Conservation (phyloP, 2,113 vertebrate species). For the Eurypyga helias region DNA sequence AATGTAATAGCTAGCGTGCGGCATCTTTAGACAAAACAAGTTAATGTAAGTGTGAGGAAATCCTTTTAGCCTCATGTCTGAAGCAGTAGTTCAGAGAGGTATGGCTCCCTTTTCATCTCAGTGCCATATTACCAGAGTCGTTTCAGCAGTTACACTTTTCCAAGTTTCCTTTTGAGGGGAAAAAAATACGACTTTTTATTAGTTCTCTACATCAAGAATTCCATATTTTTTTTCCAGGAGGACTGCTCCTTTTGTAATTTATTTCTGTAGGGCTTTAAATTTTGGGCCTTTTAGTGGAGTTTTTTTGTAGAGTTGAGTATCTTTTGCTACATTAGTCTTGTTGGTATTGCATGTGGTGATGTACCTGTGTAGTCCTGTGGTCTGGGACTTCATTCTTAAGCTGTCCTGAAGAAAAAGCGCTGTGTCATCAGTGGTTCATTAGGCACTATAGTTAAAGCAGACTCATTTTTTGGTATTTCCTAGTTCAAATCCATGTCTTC, state of each 20-base stretch:
- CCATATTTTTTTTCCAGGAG: background rate
- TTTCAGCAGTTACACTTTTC: background rate
- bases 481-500: background rate
- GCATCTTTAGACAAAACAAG: background rate
- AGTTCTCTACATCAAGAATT: background rate
- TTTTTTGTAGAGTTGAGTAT: background rate
- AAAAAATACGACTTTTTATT: background rate
- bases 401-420: background rate
- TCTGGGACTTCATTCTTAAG: background rate
- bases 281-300: background rate
- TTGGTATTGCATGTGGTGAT: background rate
- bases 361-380: background rate
- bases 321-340: background rate
- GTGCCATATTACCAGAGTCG: fast-evolving
- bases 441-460: background rate
- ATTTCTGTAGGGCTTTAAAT: background rate
- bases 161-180: background rate
- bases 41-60: background rate
- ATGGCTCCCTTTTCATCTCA: background rate
- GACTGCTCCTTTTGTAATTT: background rate
- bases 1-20: background rate
- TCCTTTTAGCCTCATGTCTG: background rate
- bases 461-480: background rate
- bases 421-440: background rate
- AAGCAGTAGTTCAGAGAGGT: background rate